phyloP scores from a whole-genome alignment of 2,113 vertebrate genomes.

The Brienomyrus longianalis region DNA sequence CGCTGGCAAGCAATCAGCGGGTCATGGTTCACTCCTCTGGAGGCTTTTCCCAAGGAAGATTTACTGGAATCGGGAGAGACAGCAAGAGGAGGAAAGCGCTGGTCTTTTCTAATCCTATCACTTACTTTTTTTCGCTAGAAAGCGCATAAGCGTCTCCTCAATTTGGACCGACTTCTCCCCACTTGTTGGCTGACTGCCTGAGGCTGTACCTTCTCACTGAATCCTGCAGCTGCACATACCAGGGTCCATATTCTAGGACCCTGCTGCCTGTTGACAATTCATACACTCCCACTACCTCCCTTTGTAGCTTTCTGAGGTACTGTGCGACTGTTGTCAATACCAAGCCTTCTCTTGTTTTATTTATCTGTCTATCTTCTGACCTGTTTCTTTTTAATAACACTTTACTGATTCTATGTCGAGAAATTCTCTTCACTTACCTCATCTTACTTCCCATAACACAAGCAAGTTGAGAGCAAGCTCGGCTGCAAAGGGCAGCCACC shows the following conservation, averaged over 20 bases:
- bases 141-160: background rate
- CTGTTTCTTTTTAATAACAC: background rate
- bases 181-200: background rate
- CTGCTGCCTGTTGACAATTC: background rate
- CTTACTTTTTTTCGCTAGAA: background rate
- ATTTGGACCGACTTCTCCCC: background rate
- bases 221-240: background rate
- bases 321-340: background rate
- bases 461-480: background rate
- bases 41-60: background rate
- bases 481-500: background rate
- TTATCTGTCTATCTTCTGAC: background rate
- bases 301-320: background rate
- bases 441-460: background rate
- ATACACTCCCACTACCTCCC: background rate
- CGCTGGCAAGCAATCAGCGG: background rate
- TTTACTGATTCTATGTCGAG: background rate
- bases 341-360: background rate
- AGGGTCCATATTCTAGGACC: background rate
- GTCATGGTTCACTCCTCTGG: background rate
- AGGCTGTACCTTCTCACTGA: background rate
- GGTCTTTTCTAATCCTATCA: background rate
- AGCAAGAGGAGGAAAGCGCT: background rate
- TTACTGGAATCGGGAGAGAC: background rate
- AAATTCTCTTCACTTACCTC: background rate